Base-by-base conservation (phyloP, 2,888 invertebrate genomes). In the Agriopis leucophaearia region DNA sequence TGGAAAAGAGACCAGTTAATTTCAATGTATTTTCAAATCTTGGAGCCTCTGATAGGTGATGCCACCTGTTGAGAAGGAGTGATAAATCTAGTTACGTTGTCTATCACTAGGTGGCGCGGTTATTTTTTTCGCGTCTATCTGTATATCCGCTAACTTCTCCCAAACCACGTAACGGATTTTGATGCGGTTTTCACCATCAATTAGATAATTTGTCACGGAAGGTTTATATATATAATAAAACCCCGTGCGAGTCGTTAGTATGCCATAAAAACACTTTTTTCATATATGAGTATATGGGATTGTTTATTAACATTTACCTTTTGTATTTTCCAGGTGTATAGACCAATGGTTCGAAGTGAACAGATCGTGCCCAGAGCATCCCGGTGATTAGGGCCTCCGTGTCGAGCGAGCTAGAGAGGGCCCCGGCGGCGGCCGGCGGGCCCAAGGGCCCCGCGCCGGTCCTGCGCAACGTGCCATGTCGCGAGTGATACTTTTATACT, bases 321-420 rank as follows among this genome's bases (percentile, higher is more conserved):
- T 56, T 15, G 81, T 50, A 18, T 51, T 71, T 96, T 96, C 57
- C 95, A 99, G 99, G 92, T 99, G 99, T 95, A 99, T 99, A 95
- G 99, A 99, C 95, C 97, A 97, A 94, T 99, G 99, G 99, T 99
- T 99, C 95, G 98, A 99, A 94, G 97, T 99, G 90, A 99, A 99
- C 95, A 97, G 99, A 93, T 98, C 98, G 86, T 99, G 99, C 95
- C 99, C 99, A 63, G 99, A 99, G 94, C 99, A 99, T 95, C 99
- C 99, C 81, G 97, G 98, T 84, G 99, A 99, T 95, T 98, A 96
- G 95, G 61, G 48, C 52, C 54, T 27, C 44, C 18, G 56, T 4
- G 57, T 45, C 18, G 40, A 42, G 42, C 44, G 44, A 57, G 57
- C 47, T 18, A 48, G 48, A 15, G 45, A 35, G 50, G 50, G 44